These are phyloP conservation scores for Enteromius paludinosus DNA, from an alignment of 2,797 vertebrate species.

Conservation along the genomic window DNA sequence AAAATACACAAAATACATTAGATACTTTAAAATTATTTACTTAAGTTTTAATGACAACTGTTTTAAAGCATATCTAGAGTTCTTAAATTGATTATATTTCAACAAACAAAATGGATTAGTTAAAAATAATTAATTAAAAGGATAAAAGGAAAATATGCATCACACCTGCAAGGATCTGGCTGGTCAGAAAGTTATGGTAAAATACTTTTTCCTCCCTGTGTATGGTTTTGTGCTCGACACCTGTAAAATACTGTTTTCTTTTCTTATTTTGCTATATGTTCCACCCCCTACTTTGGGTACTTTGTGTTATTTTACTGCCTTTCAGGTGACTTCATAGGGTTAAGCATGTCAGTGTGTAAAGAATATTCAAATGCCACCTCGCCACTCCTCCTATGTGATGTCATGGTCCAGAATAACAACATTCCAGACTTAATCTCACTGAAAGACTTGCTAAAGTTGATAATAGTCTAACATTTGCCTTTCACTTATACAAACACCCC, in stretches of 20 bases:
- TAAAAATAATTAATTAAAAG: background rate
- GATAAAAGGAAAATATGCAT: background rate
- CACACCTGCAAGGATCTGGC: background rate
- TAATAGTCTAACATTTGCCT: background rate
- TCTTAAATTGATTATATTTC: no score
- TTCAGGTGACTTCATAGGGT: background rate
- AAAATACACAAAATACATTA: no score
- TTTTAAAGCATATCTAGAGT: no score
- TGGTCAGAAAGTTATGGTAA: background rate
- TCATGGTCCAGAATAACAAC: background rate
- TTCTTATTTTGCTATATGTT: background rate
- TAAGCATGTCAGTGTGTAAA: background rate
- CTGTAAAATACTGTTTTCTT: background rate
- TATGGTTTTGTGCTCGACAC: background rate
- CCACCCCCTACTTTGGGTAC: background rate
- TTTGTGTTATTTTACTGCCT: background rate
- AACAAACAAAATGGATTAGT: background rate
- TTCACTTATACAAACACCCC: background rate
- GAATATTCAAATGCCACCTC: background rate
- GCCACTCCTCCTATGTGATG: background rate
- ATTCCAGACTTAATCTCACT: background rate
- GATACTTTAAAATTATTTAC: no score
- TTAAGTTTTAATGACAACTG: no score
- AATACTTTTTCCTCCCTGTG: background rate
- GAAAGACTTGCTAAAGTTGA: background rate